Base-by-base conservation (phyloP, 2,113 vertebrate species). In the Syrmaticus mikado region DNA sequence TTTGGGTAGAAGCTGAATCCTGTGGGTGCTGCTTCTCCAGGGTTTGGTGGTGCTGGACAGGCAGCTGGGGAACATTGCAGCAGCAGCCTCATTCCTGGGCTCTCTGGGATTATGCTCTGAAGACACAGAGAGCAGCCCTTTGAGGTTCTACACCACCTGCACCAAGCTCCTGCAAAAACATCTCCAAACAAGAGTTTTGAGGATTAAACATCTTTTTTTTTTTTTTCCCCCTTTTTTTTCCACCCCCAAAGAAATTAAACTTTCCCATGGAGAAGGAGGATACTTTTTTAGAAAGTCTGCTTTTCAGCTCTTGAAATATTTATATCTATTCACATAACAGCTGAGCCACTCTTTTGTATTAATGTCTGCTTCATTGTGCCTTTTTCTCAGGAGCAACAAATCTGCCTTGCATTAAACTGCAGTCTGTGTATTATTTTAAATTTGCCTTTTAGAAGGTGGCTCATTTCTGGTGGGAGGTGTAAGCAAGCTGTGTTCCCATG, bases 381-480 rank as follows among this genome's bases (percentile, higher is more conserved):
- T 93, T 60, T 74, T 86, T 88, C 85, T 86, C 57, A 52, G 55
- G 52, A 70, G 57, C 46, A 86, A 62, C 38, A 12, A 65, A 70
- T 78, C 91, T 93, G 92, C 62, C 85, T 93, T 77, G 11, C 4
- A 36, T 95, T 92, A 93, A 74, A 77, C 36, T 61, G 40, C 22
- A 24, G 11, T 45, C 67, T 65, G 43, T 30, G 25, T 9, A 36
- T 87, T 89, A 22, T 77, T 95, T 85, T 70, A 92, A 78, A 21
- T 50, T 3, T 22, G n/a, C 61, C 48, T 84, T 86, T 92, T 52
- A 82, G 86, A 90, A 89, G 91, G 91, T 92, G 87, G 43, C 48
- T 94, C 87, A 83, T 94, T 95, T 92, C 65, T 81, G 21, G 65
- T 36, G 89, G 85, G 82, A 94, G 68, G 92, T 88, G 79, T 62